A percentile compares a stretch with the other conserved stretches of the same genome.
Evolutionary conservation across 2,888 invertebrate genomes (phyloP).

Genomic region (Beris morrisii): DNA sequence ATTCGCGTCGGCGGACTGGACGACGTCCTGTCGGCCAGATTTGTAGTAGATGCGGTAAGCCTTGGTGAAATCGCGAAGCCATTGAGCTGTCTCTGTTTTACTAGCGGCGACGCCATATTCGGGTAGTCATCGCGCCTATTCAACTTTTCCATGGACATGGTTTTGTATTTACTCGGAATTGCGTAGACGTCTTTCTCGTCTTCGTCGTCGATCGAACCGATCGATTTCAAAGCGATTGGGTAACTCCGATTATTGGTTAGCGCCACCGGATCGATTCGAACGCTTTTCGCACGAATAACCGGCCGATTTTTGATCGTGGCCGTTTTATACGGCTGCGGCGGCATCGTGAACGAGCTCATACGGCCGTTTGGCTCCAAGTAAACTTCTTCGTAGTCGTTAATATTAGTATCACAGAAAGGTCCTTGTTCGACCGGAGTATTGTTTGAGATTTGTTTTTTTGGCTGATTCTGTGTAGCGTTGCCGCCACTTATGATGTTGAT

Average conservation of each 20-base stretch:
- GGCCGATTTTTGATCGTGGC: constrained; percentile 44
- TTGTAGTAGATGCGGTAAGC: constrained; percentile 40
- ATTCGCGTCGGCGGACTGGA: constrained; percentile 25
- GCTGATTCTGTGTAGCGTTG: constrained; percentile 10
- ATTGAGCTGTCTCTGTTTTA: constrained; percentile 34
- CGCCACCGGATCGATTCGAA: constrained; percentile 37
- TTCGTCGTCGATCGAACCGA: neutral
- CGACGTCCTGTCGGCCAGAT: constrained; percentile 29
- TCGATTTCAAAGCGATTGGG: neutral
- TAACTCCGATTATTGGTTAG: constrained; percentile 1
- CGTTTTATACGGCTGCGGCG: constrained; percentile 38
- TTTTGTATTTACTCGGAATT: constrained; percentile 31
- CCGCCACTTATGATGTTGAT: constrained; percentile 10
- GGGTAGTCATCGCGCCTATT: constrained; percentile 21
- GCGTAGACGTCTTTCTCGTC: neutral
- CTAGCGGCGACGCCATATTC: neutral
- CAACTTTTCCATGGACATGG: constrained; percentile 33
- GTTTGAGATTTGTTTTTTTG: constrained; percentile 19
- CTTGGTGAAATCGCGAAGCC: constrained; percentile 38
- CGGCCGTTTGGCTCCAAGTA: constrained; percentile 18
- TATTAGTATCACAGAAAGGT: constrained; percentile 47
- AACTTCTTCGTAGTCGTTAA: constrained; percentile 36
- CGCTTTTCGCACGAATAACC: constrained; percentile 49
- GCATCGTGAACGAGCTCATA: constrained; percentile 23
- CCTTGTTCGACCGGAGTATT: constrained; percentile 15